Evolutionary conservation across 2,888 invertebrate genomes (phyloP), one percentile per base, ranked within the genome.

Genomic region (Stictocephala bisonia): DNA sequence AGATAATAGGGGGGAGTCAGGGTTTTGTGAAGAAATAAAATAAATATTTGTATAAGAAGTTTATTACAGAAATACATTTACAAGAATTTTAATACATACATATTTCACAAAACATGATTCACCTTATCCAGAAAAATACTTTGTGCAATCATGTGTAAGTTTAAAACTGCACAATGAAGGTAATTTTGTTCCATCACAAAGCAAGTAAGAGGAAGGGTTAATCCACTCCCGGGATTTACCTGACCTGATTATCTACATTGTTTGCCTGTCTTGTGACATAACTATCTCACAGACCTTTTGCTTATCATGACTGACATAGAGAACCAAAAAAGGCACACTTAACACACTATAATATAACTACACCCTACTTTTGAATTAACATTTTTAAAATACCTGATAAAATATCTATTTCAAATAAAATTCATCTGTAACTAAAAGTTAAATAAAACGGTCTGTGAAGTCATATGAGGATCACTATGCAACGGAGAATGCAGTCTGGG

Each of bases 1-100:
- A n/a, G n/a, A n/a, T n/a, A n/a, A n/a, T n/a, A n/a, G n/a, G n/a
- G n/a, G n/a, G n/a, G n/a, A n/a, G n/a, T n/a, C n/a, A n/a, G n/a
- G n/a, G n/a, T n/a, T n/a, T n/a, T n/a, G n/a, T n/a, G n/a, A n/a
- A n/a, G n/a, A n/a, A n/a, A n/a, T n/a, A n/a, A 22, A 50, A 7
- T 20, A 26, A 58, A 18, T 22, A 60, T 72, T 73, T 72, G 48
- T 75, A 75, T 76, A 74, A 73, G 75, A 71, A 72, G 70, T 78
- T 78, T 78, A 78, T 77, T 78, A 78, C 77, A 77, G 78, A 78
- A 78, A 78, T 78, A 78, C 77, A 77, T 74, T 73, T 74, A 64
- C 64, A 64, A 64, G 64, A 60, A 22, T 60, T 74, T 74, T 60
- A 72, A 53, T 74, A 77, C 71, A 71, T 74, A 74, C 71, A 75